phyloP scores from a whole-genome alignment of 92 coral and sea anemone species.

The Paramuricea clavata region DNA sequence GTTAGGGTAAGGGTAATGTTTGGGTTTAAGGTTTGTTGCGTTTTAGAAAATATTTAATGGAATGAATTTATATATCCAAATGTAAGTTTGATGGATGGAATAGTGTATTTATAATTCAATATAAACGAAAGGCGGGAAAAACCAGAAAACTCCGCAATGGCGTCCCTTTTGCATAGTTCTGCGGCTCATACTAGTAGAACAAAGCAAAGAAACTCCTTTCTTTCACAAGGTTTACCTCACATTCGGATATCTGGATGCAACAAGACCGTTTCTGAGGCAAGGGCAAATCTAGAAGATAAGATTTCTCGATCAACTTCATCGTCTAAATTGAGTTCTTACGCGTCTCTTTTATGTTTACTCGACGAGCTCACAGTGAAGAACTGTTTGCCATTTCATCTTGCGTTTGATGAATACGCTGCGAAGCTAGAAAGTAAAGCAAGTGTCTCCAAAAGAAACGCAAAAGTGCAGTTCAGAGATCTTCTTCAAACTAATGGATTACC shows the following conservation, averaged over 20 bases:
- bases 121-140: too few species aligned
- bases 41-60: too few species aligned
- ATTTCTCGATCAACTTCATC: too few species aligned
- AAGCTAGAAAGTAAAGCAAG: conserved; percentile 51
- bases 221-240: conserved; percentile 54
- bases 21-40: too few species aligned
- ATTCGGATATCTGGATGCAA: conserved; percentile 58
- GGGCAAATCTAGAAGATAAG: too few species aligned
- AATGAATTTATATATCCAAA: too few species aligned
- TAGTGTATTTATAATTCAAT: too few species aligned
- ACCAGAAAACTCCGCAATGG: too few species aligned
- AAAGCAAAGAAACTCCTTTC: conserved; percentile 61
- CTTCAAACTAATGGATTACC: conserved; percentile 61
- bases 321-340: conserved; percentile 50
- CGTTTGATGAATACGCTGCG: conserved; percentile 65
- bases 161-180: neutral
- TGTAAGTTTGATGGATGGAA: too few species aligned
- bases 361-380: conserved; percentile 46
- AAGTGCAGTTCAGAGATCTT: conserved; percentile 66
- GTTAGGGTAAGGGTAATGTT: too few species aligned
- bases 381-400: conserved; percentile 63
- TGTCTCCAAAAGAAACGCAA: conserved; percentile 31
- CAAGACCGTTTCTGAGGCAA: conserved; percentile 51
- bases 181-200: conserved; percentile 51
- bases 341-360: conserved; percentile 56